Evolutionary conservation across 2,797 vertebrate genomes (phyloP).

Genomic region (Fratercula arctica): DNA sequence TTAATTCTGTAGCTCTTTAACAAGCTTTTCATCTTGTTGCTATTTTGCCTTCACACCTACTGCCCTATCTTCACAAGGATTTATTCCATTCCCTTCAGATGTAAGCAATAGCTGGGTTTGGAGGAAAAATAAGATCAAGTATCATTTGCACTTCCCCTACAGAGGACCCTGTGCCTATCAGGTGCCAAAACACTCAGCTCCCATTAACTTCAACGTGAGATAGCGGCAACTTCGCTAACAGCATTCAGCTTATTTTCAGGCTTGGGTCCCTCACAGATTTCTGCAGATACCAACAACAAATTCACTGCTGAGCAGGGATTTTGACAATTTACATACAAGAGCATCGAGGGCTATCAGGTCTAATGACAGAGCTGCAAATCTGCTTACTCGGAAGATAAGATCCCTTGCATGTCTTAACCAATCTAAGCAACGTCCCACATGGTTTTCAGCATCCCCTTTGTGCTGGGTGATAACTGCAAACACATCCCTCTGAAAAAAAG

Average conservation of each 20-base stretch:
- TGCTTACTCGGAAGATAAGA: not conserved
- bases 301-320: not conserved
- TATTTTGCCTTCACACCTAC: not conserved
- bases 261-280: not conserved
- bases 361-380: not conserved
- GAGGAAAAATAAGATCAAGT: not conserved
- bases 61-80: not conserved
- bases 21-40: not conserved
- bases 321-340: not conserved
- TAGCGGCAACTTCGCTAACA: rapidly evolving
- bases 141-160: not conserved
- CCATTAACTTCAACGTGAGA: not conserved
- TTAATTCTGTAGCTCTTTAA: not conserved
- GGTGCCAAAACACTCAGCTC: not conserved
- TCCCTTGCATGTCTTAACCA: not conserved
- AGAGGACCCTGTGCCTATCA: not conserved
- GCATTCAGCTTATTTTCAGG: not conserved
- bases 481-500: not conserved
- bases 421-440: not conserved
- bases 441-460: not conserved
- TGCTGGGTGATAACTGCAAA: not conserved
- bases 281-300: not conserved
- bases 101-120: not conserved
- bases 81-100: not conserved
- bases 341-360: not conserved